A percentile compares a stretch with the other conserved stretches of the same genome.
Evolutionary conservation across 2,797 vertebrate species (phyloP).

Genomic region (Limosa lapponica): DNA sequence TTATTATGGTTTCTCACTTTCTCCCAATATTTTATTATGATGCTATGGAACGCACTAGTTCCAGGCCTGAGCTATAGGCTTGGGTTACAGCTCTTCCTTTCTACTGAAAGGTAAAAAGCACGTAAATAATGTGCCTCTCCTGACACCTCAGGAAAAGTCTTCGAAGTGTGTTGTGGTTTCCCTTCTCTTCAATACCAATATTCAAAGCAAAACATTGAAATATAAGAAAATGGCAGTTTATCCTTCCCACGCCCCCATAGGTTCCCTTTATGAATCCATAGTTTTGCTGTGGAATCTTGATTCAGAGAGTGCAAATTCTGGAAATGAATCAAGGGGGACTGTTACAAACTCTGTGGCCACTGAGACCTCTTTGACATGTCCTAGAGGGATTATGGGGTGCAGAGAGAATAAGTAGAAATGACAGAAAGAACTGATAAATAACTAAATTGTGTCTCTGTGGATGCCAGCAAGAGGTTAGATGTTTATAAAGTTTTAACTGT

Average conservation of each 20-base stretch:
- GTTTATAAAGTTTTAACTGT: background rate
- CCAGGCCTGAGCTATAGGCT: background rate
- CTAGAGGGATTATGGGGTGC: background rate
- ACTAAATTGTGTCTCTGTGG: background rate
- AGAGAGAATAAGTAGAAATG: background rate
- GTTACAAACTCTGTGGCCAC: background rate
- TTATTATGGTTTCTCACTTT: background rate
- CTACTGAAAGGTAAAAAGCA: background rate
- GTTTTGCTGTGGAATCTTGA: background rate
- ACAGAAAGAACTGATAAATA: background rate
- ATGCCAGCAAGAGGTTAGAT: background rate
- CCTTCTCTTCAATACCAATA: background rate
- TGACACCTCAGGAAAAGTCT: background rate
- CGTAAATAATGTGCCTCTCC: background rate
- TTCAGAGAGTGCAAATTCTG: background rate
- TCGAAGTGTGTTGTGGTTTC: too few species aligned
- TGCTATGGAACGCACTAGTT: background rate
- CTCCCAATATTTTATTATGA: background rate
- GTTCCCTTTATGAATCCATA: background rate
- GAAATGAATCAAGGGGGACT: background rate
- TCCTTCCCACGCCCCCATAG: background rate
- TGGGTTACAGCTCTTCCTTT: background rate
- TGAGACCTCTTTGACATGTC: background rate
- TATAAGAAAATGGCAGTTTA: background rate
- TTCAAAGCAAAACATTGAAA: background rate